Percentiles rank a stretch among this genome's conserved stretches.
These are phyloP conservation scores for Eulemur rufifrons DNA, from an alignment of 2,113 vertebrate species.

Conservation along the genomic window DNA sequence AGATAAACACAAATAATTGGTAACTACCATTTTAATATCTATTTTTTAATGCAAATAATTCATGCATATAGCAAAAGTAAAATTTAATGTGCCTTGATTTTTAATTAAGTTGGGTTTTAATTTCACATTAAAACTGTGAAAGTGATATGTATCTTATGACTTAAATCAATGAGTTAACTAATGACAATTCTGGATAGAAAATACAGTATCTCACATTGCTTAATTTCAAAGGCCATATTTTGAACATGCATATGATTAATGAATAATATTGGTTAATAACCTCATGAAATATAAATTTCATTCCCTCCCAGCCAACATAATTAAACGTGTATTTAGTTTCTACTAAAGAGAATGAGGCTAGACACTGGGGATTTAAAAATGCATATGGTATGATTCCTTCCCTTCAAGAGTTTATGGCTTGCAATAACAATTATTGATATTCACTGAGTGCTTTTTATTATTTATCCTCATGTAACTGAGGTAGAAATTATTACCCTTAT, in stretches of 20 bases:
- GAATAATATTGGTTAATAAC: neutral
- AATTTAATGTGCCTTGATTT: neutral
- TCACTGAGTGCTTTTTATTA: neutral
- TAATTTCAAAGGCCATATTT: neutral
- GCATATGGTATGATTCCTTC: neutral
- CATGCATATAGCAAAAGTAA: neutral
- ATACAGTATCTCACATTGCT: neutral
- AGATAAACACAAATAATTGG: neutral
- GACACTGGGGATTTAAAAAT: neutral
- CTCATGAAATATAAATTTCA: conserved; percentile 14
- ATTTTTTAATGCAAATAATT: neutral
- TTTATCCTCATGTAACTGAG: neutral
- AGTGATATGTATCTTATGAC: neutral
- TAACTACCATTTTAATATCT: conserved; percentile 7
- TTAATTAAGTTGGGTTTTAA: conserved; percentile 4
- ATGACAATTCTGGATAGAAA: conserved; percentile 10
- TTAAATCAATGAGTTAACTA: neutral
- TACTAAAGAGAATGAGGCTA: neutral
- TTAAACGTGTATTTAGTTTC: neutral
- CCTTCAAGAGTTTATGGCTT: neutral
- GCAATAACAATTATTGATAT: neutral
- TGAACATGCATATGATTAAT: neutral
- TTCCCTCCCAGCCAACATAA: neutral
- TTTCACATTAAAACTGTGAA: neutral
- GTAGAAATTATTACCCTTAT: neutral